Evolutionary conservation across 2,113 vertebrate species (phyloP), one percentile per base, ranked within the genome.

Genomic region (Semicossyphus pulcher): DNA sequence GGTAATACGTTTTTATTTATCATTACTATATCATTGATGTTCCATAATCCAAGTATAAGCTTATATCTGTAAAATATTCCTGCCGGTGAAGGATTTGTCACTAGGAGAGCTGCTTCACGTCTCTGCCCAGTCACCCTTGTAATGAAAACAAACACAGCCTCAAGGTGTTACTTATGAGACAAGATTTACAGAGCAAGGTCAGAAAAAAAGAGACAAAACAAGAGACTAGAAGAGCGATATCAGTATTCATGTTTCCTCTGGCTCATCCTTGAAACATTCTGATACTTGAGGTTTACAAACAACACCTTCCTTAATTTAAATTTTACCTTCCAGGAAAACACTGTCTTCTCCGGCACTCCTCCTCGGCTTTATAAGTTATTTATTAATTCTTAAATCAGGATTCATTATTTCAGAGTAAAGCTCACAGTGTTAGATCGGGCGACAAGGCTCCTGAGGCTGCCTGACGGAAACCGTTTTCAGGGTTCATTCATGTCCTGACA

Each of bases 81-180:
- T 25, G 32, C 16, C 37, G 16, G 62, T 69, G 57, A 80, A 32
- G 74, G 44, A 72, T 80, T 76, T 72, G 66, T 76, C 45, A 37
- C 56, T 10, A 26, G 20, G 57, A 54, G 58, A 59, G 73, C 62
- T 31, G 47, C 66, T 68, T 37, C 72, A 31, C n/a, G 5, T 72
- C 56, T 63, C 52, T 62, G 82, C 49, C 64, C 63, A 56, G 54
- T 72, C 61, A 72, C 48, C 77, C 62, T 32, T 77, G 71, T 83
- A 78, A 83, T 83, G 63, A 89, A 87, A 87, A 78, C 82, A 83
- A 89, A 83, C 51, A 77, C 68, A 77, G 53, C 71, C 80, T 67
- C 29, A 10, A 81, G 72, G 77, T 78, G 53, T 76, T 70, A 70
- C 53, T 79, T 69, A 42, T 74, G 44, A 83, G 62, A 59, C 59